Evolutionary conservation across 2,113 vertebrate species (phyloP).

Genomic region (Lasiurus borealis): DNA sequence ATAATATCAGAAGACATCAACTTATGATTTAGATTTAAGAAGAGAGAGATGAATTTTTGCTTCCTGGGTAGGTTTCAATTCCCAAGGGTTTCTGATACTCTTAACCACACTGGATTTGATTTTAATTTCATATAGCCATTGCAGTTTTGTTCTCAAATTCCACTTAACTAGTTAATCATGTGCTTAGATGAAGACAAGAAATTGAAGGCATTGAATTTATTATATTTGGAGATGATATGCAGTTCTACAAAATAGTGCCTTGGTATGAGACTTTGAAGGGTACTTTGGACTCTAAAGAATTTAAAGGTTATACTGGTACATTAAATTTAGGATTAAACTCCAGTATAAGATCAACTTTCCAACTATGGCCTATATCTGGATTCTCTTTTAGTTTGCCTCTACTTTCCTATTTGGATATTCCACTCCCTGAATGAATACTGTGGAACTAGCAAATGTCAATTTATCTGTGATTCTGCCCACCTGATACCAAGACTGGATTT

Average conservation of each 20-base stretch:
- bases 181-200: constrained; percentile 44
- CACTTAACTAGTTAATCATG: constrained; percentile 6
- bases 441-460: not conserved
- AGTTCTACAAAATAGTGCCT: not conserved
- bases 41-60: not conserved
- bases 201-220: not conserved
- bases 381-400: not conserved
- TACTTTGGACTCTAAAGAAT: not conserved
- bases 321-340: not conserved
- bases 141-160: not conserved
- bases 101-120: not conserved
- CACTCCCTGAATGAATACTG: not conserved
- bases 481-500: not conserved
- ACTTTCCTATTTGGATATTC: not conserved
- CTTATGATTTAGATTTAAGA: not conserved
- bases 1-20: not conserved
- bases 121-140: constrained; percentile 28
- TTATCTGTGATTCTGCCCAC: not conserved
- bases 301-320: not conserved
- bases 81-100: not conserved
- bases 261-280: not conserved
- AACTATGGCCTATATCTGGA: not conserved
- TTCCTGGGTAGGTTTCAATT: not conserved
- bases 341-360: not conserved
- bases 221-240: not conserved